Percentiles rank a stretch among this genome's conserved stretches.
These are phyloP conservation scores for Drosophila antonietae DNA, from an alignment of 2,888 invertebrate genomes.

Conservation along the genomic window DNA sequence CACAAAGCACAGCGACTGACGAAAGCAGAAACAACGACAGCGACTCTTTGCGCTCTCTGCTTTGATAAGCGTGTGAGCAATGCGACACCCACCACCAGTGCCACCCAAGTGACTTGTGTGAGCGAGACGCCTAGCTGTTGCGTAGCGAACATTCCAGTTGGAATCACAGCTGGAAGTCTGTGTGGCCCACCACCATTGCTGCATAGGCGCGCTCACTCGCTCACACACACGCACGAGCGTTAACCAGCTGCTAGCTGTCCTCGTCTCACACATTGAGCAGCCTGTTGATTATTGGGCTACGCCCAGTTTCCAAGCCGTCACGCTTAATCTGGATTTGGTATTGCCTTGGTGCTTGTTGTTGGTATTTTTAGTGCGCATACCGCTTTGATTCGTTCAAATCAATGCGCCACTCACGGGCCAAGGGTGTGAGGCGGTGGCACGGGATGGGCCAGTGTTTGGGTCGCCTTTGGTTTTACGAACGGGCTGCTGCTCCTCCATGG, in stretches of 20 bases:
- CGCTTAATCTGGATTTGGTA: constrained; percentile 73
- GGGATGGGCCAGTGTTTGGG: constrained; percentile 53
- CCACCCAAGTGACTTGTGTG: constrained; percentile 22
- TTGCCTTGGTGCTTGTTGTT: constrained; percentile 71
- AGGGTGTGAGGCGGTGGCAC: constrained; percentile 36
- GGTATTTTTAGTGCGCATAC: constrained; percentile 82
- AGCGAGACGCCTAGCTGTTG: constrained; percentile 42
- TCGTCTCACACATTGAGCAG: constrained; percentile 24
- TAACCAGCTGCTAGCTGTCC: background rate
- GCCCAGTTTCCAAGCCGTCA: constrained; percentile 73
- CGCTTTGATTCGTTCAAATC: constrained; percentile 82
- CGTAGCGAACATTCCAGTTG: constrained; percentile 63
- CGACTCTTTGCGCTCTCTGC: constrained; percentile 19
- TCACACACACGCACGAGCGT: background rate
- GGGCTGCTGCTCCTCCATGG: constrained; percentile 35
- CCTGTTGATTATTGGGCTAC: constrained; percentile 69
- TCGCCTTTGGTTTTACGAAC: constrained; percentile 66
- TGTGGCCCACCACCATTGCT: constrained; percentile 71
- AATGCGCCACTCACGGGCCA: constrained; percentile 68
- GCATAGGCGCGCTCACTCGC: constrained; percentile 14
- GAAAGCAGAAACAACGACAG: constrained; percentile 32
- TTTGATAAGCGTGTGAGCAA: constrained; percentile 8
- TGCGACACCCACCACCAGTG: constrained; percentile 37
- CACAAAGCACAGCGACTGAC: constrained; percentile 64
- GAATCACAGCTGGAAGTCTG: constrained; percentile 62